These are phyloP conservation scores for Nothoprocta pentlandii DNA, from an alignment of 2,113 vertebrate species.

Conservation along the genomic window DNA sequence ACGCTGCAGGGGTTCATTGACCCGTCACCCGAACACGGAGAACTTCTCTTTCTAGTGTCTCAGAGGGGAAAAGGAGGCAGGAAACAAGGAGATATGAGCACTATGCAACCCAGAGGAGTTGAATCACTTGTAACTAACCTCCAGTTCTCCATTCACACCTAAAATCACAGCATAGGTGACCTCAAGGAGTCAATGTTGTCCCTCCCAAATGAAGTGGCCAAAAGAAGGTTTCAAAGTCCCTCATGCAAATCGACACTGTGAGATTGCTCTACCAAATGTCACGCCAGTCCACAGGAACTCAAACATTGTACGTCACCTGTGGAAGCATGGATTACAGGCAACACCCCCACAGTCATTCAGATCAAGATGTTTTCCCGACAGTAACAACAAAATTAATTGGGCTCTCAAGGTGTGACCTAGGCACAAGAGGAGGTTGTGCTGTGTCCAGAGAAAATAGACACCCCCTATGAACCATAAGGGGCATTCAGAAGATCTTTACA, in stretches of 20 bases:
- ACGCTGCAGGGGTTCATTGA: background rate
- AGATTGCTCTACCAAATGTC: background rate
- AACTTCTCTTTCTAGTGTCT: background rate
- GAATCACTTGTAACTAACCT: background rate
- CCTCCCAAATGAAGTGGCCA: background rate
- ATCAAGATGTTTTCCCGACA: accelerated
- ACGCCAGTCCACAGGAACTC: background rate
- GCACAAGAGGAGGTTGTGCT: background rate
- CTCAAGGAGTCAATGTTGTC: background rate
- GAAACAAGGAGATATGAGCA: background rate
- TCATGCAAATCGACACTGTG: background rate
- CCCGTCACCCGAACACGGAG: background rate
- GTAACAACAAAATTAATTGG: background rate
- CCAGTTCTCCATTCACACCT: background rate
- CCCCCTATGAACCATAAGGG: background rate
- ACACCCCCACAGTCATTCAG: background rate
- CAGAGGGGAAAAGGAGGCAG: background rate
- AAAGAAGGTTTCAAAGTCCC: background rate
- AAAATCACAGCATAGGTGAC: background rate
- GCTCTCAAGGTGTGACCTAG: background rate
- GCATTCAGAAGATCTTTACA: background rate
- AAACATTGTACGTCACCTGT: accelerated
- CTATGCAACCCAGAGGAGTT: background rate
- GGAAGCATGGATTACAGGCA: background rate
- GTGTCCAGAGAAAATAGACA: background rate